These are phyloP conservation scores for Phania funesta DNA, from an alignment of 2,888 invertebrate genomes.

Conservation along the genomic window DNA sequence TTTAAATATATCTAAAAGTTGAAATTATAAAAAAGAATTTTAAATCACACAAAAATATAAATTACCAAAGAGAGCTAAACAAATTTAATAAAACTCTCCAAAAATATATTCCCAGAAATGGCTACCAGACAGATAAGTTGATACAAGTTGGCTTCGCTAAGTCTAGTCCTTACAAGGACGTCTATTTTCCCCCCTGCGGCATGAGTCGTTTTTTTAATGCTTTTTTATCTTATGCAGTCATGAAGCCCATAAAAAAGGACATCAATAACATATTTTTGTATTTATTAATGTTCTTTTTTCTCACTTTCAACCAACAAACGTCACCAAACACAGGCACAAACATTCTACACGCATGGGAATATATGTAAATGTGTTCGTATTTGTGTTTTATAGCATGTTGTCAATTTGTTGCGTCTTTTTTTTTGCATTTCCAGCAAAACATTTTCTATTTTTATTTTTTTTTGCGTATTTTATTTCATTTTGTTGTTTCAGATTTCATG, in stretches of 20 bases:
- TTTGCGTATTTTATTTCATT: not conserved
- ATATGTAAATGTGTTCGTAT: not conserved
- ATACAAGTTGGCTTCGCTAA: too few species aligned
- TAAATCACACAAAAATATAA: too few species aligned
- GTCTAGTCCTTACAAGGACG: not conserved
- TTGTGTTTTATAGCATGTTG: constrained; percentile 49
- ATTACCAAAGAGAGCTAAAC: too few species aligned
- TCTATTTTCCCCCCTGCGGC: constrained; percentile 3
- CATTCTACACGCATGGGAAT: not conserved
- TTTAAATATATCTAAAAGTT: too few species aligned
- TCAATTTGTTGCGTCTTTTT: constrained; percentile 59
- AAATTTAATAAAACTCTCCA: too few species aligned
- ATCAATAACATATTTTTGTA: constrained; percentile 58
- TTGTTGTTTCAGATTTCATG: not conserved
- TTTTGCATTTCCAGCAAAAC: constrained; percentile 54
- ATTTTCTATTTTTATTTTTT: not conserved
- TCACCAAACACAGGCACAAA: constrained; percentile 3
- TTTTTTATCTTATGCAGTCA: too few species aligned
- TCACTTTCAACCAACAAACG: not conserved
- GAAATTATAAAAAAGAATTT: too few species aligned
- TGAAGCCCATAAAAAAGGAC: constrained; percentile 22
- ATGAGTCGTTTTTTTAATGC: not conserved
- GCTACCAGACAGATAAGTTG: too few species aligned
- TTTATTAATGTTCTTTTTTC: constrained; percentile 57
- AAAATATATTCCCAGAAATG: too few species aligned